Base-by-base conservation (phyloP, 2,888 invertebrate species). In the Petrophora chlorosata region DNA sequence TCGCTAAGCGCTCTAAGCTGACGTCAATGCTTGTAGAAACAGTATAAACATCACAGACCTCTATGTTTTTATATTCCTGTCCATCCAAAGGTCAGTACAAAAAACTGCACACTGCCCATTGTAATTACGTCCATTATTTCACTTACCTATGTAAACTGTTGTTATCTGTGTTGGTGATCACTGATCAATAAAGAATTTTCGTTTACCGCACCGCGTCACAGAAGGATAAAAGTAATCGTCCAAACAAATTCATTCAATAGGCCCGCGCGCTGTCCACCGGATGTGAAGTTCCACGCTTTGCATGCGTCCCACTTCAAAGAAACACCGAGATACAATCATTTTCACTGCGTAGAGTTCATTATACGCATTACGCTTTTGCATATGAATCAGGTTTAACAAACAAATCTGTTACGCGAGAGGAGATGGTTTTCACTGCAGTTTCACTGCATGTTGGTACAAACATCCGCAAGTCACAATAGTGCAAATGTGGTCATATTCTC, bases 241-340 rank as follows among this genome's bases (percentile, higher is more conserved):
- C 44, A 32, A 57, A 56, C 53, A 59, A 54, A 53, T 38, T 46
- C 35, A 25, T 33, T 48, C 34, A 50, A 32, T 35, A 34, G 19
- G 30, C 43, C 44, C 13, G 41, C 12, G 32, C 35, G 25, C 36
- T 39, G 51, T 32, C 33, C 48, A 47, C 63, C 71, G 68, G 66
- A 68, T 64, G 59, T 49, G 49, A 33, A 35, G 38, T 35, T 58
- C 26, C 30, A 52, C 62, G 51, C 12, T 25, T 42, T 23, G 29
- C 33, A 39, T 38, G 28, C 38, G 43, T 28, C 7, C 28, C 29
- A 28, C 43, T 23, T 43, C 39, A 44, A 40, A 43, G 35, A 17
- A 49, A 46, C 46, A 30, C 32, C 35, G 41, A 56, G 52, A 54
- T 56, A 56, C 29, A 52, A 56, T 52, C 53, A 47, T 53, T 56